Evolutionary conservation across 1,140 invertebrate species (phyloP).

Genomic region (Neuroterus valhalla): DNA sequence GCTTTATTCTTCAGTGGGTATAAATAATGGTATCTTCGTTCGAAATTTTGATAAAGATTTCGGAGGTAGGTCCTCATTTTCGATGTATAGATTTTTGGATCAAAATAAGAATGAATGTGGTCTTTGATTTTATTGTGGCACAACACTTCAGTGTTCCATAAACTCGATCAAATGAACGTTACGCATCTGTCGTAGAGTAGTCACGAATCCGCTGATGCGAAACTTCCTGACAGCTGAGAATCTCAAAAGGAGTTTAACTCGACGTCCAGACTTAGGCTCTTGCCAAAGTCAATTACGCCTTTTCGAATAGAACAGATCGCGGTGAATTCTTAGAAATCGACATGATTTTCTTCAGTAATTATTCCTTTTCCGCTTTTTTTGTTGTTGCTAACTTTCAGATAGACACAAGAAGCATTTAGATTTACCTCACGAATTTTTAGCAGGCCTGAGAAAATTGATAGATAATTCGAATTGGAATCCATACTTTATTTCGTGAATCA

Average conservation of each 20-base stretch:
- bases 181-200: conserved; percentile 9
- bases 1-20: too few species aligned
- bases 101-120: conserved; percentile 8
- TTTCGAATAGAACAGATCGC: conserved; percentile 18
- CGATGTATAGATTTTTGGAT: neutral
- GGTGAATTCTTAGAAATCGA: neutral
- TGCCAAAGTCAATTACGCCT: conserved; percentile 27
- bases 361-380: neutral
- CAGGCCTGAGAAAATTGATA: too few species aligned
- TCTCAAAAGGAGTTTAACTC: conserved; percentile 30
- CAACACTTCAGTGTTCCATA: conserved; percentile 7
- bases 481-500: too few species aligned
- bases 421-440: too few species aligned
- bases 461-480: too few species aligned
- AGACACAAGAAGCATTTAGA: too few species aligned
- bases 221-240: conserved; percentile 22
- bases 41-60: neutral
- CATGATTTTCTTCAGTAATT: neutral
- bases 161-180: conserved; percentile 1
- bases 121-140: neutral
- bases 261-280: conserved; percentile 7
- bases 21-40: neutral
- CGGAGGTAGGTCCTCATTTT: neutral
- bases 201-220: conserved; percentile 2
- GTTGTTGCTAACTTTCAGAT: neutral